Evolutionary conservation across 2,888 invertebrate genomes (phyloP).

Genomic region (Uropetala carovei): DNA sequence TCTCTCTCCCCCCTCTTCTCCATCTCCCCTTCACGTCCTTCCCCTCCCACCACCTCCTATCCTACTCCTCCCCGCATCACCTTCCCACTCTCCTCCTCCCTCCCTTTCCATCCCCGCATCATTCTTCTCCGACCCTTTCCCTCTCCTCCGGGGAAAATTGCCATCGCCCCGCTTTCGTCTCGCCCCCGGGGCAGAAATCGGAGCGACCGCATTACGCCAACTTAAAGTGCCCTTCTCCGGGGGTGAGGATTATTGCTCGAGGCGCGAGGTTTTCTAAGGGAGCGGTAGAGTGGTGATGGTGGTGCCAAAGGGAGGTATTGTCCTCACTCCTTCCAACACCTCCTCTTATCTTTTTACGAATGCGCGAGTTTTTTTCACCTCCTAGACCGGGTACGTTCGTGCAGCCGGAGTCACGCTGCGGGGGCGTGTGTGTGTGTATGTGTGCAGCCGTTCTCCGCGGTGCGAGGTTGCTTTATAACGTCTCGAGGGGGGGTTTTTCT

Average conservation of each 20-base stretch:
- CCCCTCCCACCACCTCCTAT: not conserved
- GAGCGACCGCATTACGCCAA: conserved; percentile 64
- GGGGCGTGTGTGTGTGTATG: conserved; percentile 22
- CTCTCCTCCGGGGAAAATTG: conserved; percentile 49
- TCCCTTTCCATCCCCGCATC: not conserved
- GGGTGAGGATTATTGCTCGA: conserved; percentile 42
- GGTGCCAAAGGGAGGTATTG: conserved; percentile 40
- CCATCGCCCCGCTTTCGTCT: conserved; percentile 59
- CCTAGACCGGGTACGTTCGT: not conserved
- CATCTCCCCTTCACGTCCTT: no score
- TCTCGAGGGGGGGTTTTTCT: not conserved
- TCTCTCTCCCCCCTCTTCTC: not conserved
- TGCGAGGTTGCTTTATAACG: conserved; percentile 29
- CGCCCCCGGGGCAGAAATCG: conserved; percentile 43
- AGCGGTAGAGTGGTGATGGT: not conserved
- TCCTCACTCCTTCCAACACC: not conserved
- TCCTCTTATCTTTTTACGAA: not conserved
- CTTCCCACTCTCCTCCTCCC: not conserved
- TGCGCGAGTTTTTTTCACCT: not conserved
- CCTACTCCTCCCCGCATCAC: not conserved
- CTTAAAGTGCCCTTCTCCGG: conserved; percentile 52
- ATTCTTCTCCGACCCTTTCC: not conserved
- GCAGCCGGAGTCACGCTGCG: conserved; percentile 36
- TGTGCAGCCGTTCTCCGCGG: not conserved
- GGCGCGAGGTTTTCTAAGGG: conserved; percentile 1